Evolutionary conservation across 2,797 vertebrate species (phyloP), one percentile per base, ranked within the genome.

Genomic region (Schizothorax lantsangensis): DNA sequence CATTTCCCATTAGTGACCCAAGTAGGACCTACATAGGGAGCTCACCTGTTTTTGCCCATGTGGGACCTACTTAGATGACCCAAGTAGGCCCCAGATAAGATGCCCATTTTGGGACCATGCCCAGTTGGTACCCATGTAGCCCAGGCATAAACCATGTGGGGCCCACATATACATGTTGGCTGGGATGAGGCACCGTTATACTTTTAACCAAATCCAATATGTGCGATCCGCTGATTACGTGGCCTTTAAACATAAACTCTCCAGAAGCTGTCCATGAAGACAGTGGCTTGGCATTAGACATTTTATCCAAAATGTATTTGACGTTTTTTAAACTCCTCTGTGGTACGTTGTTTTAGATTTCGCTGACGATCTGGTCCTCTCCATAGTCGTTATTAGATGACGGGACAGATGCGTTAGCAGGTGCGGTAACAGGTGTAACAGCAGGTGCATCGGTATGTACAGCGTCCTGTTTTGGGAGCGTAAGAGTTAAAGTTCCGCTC

Each of bases 201-300:
- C 40, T 83, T 26, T 68, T 78, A 15, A 84, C 9, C 30, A 84
- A 30, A 54, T 84, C 74, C 12, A 68, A 7, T 33, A 85, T 71
- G 62, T 79, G 83, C 9, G 26, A 69, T 6, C 84, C 33, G n/a
- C 21, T 33, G 1, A 84, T 69, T 0, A 19, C 45, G 3, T 64
- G 62, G 0, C 38, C 57, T 9, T 66, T 75, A 40, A 64, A 84
- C 21, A 57, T 21, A 30, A 84, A 69, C 49, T 85, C 75, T 3
- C 84, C 36, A 6, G 26, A 9, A 9, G 57, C 19, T 0, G 52
- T 72, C 64, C 75, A 85, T 2, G n/a, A 45, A 72, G 77, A 47
- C 17, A 81, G 1, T 0, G 45, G 11, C 14, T 23, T 36, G 2
- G 57, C 62, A n/a, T 52, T 54, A 10, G 33, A 52, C 0, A 84